These are phyloP conservation scores for Torymus aiolomorphi DNA, from an alignment of 2,888 invertebrate species.

Conservation along the genomic window DNA sequence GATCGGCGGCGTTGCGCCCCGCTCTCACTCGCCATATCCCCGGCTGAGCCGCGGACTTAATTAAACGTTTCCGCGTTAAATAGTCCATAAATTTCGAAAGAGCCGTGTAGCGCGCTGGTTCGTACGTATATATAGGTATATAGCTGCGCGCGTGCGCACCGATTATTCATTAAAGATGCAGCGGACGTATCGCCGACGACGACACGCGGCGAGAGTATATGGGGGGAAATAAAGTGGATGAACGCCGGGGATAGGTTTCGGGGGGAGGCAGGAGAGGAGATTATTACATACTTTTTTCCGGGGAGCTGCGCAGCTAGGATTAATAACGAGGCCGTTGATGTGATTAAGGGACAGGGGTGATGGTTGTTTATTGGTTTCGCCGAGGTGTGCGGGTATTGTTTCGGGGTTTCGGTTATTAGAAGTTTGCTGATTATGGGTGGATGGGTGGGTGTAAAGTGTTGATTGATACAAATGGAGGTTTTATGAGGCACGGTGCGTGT, in stretches of 20 bases:
- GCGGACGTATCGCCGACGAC: conserved; percentile 15
- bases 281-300: conserved; percentile 48
- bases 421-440: conserved; percentile 1
- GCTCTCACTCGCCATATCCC: neutral
- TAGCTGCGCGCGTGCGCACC: neutral
- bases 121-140: too few species aligned
- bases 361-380: conserved; percentile 37
- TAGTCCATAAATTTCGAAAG: conserved; percentile 56
- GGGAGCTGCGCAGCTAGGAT: conserved; percentile 28
- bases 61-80: conserved; percentile 50
- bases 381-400: neutral
- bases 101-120: neutral
- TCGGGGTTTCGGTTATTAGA: conserved; percentile 9
- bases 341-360: conserved; percentile 33
- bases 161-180: conserved; percentile 54
- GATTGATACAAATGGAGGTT: conserved; percentile 43
- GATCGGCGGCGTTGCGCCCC: neutral
- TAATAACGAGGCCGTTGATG: conserved; percentile 37
- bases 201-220: neutral
- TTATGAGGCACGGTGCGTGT: neutral
- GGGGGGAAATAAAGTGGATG: conserved; percentile 53
- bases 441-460: neutral
- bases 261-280: neutral
- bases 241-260: neutral
- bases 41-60: conserved; percentile 33